A percentile compares a stretch with the other conserved stretches of the same genome.
Evolutionary conservation across 1,140 invertebrate genomes (phyloP).

Genomic region (Oncopodura yosiiana): DNA sequence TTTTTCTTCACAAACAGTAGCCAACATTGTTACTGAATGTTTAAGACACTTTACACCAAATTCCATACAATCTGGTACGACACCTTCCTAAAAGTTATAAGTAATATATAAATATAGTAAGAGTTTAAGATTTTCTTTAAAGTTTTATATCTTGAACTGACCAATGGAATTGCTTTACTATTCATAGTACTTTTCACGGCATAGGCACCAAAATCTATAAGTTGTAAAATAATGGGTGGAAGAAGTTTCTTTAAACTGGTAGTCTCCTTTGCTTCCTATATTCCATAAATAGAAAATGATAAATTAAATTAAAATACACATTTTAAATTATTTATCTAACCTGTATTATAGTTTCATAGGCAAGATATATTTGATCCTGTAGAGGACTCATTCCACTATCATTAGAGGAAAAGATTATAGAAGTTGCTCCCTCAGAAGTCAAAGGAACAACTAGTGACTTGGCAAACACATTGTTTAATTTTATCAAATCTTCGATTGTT

Average conservation of each 20-base stretch:
- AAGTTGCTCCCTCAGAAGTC: conserved; percentile 30
- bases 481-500: conserved; percentile 25
- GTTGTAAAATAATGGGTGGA: conserved; percentile 24
- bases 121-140: background rate
- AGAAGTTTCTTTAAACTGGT: conserved; percentile 14
- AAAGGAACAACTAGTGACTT: conserved; percentile 27
- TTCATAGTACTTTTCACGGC: conserved; percentile 22
- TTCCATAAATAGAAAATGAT: conserved; percentile 2
- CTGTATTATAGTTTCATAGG: conserved; percentile 29
- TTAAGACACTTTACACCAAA: conserved; percentile 33
- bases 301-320: background rate
- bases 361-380: conserved; percentile 31
- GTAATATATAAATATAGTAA: background rate
- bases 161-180: conserved; percentile 28
- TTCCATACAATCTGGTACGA: conserved; percentile 33
- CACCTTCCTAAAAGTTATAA: conserved; percentile 24
- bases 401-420: conserved; percentile 30
- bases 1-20: conserved; percentile 17
- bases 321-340: conserved; percentile 4
- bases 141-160: background rate
- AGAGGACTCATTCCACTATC: conserved; percentile 34
- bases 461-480: conserved; percentile 26
- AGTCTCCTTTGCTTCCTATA: conserved; percentile 19
- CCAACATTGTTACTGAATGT: conserved; percentile 14
- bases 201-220: conserved; percentile 30